Evolutionary conservation across 2,797 vertebrate genomes (phyloP).

Genomic region (Limosa lapponica): DNA sequence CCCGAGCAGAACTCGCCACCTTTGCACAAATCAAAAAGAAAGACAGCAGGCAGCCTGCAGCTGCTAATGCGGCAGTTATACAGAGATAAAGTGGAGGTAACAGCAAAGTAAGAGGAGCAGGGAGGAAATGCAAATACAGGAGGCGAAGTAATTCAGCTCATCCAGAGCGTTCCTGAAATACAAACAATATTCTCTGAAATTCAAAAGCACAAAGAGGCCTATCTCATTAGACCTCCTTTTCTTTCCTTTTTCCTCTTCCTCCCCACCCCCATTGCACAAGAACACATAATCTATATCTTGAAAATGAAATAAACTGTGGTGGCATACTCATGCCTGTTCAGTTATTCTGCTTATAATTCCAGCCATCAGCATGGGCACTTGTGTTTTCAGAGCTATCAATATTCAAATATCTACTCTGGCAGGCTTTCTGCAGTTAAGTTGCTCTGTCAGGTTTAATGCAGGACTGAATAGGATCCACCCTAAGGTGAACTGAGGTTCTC

Average conservation of each 20-base stretch:
- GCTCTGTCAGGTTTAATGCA: neutral
- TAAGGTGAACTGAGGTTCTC: slow-evolving; percentile 42
- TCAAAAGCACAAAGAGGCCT: neutral
- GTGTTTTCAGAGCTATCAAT: neutral
- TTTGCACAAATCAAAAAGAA: neutral
- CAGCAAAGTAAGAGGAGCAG: neutral
- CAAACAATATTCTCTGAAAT: neutral
- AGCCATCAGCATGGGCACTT: neutral
- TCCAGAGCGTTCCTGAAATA: neutral
- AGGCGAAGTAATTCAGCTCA: neutral
- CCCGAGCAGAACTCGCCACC: neutral
- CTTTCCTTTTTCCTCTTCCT: neutral
- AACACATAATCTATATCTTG: neutral
- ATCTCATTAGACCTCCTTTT: neutral
- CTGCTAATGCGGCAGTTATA: neutral
- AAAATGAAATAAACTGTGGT: neutral
- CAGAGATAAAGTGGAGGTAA: neutral
- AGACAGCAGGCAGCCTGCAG: neutral
- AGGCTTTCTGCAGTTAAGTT: slow-evolving; percentile 7
- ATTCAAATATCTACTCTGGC: neutral
- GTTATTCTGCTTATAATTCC: neutral
- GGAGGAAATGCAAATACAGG: neutral
- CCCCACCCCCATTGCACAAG: accelerated
- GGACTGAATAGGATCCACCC: neutral
- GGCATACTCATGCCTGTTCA: neutral